Base-by-base conservation (phyloP, 2,888 invertebrate species). In the Cephus pulcher region DNA sequence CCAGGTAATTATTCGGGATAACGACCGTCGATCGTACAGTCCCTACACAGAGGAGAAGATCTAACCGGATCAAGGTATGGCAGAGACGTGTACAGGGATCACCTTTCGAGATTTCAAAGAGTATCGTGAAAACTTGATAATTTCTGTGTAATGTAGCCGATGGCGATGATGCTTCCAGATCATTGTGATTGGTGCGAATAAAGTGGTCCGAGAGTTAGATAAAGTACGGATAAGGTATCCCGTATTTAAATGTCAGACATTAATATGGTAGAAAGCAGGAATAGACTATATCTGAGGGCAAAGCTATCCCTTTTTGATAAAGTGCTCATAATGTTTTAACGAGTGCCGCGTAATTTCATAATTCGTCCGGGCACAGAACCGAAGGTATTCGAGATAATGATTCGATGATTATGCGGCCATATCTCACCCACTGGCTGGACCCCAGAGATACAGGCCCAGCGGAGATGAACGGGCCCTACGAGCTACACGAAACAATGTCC, bases 381-480 rank as follows among this genome's bases (percentile, higher is more conserved):
- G 82, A 81, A 70, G 83, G 81, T 82, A 83, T 80, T 81, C 82
- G 83, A 71, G 87, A 90, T 90, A 90, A 90, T 90, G 89, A 89
- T 90, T 90, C 88, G 90, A 90, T 89, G 89, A 90, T 90, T 90
- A 90, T 90, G 88, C 85, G 90, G 89, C 89, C 89, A 90, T 90
- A 90, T 90, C 89, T 89, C 90, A 90, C 89, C 89, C 88, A 86
- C 85, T 83, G 86, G 84, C 84, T 84, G 84, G 84, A 88, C 87
- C 82, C 83, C 81, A 69, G 81, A 79, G 84, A 88, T 86, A 88
- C 86, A 87, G 70, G 86, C 82, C 87, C 83, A 83, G 82, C 80
- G 81, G 85, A 88, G 87, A 88, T 85, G 70, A 86, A 82, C 82
- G 80, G 75, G 81, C 82, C 82, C 83, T 82, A 81, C 81, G 84